These are phyloP conservation scores for Stomorhina lunata DNA, from an alignment of 2,888 invertebrate species.

Conservation along the genomic window DNA sequence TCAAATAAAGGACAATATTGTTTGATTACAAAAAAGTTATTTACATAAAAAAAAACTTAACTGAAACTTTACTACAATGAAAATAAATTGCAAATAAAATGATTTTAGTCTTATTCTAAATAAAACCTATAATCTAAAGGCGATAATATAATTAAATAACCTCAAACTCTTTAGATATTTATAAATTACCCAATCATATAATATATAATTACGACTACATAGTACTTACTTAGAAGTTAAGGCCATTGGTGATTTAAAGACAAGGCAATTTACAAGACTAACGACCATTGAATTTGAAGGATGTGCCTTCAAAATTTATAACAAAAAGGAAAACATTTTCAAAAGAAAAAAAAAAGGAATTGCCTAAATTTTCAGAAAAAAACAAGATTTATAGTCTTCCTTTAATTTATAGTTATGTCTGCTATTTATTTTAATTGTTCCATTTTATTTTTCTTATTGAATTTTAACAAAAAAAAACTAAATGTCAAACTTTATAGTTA, in stretches of 20 bases:
- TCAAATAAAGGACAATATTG: neutral
- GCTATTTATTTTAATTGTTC: conserved; percentile 22
- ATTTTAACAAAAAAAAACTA: conserved; percentile 3
- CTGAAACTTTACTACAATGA: neutral
- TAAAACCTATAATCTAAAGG: conserved; percentile 38
- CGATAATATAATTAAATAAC: conserved; percentile 57
- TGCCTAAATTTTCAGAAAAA: too few relatives aligned
- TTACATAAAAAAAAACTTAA: conserved; percentile 33
- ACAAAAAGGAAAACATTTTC: neutral
- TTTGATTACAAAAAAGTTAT: too few relatives aligned
- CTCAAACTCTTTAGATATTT: too few relatives aligned
- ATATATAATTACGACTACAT: neutral
- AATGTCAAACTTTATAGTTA: conserved; percentile 31
- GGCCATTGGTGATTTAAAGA: neutral
- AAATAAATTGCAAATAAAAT: neutral
- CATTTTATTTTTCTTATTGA: conserved; percentile 40
- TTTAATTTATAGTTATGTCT: conserved; percentile 31
- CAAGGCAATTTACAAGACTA: conserved; percentile 30
- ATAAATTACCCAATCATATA: too few relatives aligned
- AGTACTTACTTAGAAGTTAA: neutral
- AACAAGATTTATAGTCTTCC: conserved; percentile 55
- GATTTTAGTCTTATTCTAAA: conserved; percentile 2
- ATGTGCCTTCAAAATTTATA: neutral
- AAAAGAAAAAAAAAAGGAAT: neutral
- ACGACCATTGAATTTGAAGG: neutral